phyloP scores from a whole-genome alignment of 2,888 invertebrate genomes.

The Polylopha cassiicola region DNA sequence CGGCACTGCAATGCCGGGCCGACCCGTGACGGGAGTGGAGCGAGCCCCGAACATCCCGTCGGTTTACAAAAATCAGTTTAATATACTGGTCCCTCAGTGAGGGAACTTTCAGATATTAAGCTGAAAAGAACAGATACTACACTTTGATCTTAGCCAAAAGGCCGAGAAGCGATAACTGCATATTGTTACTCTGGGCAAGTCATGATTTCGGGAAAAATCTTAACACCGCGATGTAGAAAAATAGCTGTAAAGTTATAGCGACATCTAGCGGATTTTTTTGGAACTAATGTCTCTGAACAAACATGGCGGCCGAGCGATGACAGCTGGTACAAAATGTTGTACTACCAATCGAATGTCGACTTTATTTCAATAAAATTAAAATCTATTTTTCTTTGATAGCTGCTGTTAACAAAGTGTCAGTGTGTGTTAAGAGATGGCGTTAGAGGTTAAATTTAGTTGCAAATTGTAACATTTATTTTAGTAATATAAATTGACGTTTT shows the following conservation, averaged over 20 bases:
- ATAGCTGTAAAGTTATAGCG: not conserved
- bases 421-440: too few relatives aligned
- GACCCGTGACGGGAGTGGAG: slow-evolving; percentile 3
- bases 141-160: slow-evolving; percentile 1
- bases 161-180: slow-evolving; percentile 1
- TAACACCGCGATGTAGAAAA: slow-evolving; percentile 3
- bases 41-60: slow-evolving; percentile 3
- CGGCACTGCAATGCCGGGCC: too few relatives aligned
- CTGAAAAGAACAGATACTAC: slow-evolving; percentile 3
- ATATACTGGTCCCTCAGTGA: slow-evolving; percentile 3
- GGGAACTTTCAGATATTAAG: slow-evolving; percentile 3
- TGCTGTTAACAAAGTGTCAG: too few relatives aligned
- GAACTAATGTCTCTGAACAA: not conserved
- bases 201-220: slow-evolving; percentile 1
- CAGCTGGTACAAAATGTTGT: not conserved
- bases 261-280: not conserved
- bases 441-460: not conserved
- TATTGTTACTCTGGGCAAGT: not conserved
- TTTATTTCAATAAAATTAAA: too few relatives aligned
- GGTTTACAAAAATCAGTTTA: not conserved
- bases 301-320: not conserved
- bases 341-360: not conserved
- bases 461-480: too few relatives aligned
- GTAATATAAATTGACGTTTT: too few relatives aligned
- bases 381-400: too few relatives aligned